Percentiles rank a stretch among this genome's conserved stretches.
phyloP scores from a whole-genome alignment of 2,888 invertebrate genomes.

The Adelognathus sp. region DNA sequence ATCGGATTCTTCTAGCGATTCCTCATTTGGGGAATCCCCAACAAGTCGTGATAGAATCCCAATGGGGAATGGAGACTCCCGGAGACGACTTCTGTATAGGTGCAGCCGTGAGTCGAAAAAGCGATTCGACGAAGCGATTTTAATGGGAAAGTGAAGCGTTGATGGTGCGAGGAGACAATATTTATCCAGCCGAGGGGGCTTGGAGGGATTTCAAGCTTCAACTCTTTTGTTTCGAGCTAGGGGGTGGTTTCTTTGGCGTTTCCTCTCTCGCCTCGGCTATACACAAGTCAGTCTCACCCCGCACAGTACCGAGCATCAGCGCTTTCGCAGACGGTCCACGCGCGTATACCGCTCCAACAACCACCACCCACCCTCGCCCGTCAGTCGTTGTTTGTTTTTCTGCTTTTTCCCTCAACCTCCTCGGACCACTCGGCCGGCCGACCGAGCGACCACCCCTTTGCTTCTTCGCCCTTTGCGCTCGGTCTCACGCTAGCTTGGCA shows the following conservation, averaged over 20 bases:
- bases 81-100: no score
- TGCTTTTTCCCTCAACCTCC: constrained; percentile 58
- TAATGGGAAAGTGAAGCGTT: constrained; percentile 64
- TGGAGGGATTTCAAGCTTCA: constrained; percentile 68
- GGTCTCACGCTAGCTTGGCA: constrained; percentile 42
- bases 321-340: no score
- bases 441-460: constrained; percentile 43
- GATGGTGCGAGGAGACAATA: constrained; percentile 63
- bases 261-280: constrained; percentile 43
- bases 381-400: constrained; percentile 58
- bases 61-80: no score
- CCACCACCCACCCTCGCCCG: constrained; percentile 38
- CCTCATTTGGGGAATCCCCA: no score
- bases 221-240: constrained; percentile 69
- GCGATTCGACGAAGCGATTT: constrained; percentile 61
- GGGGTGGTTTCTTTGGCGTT: constrained; percentile 63
- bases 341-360: no score
- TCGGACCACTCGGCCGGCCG: constrained; percentile 49
- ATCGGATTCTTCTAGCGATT: no score
- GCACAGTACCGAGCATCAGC: constrained; percentile 27
- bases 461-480: constrained; percentile 52
- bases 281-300: constrained; percentile 49
- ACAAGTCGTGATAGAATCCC: no score
- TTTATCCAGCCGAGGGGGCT: constrained; percentile 65
- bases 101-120: no score